These are phyloP conservation scores for Balaenoptera acutorostrata DNA, from an alignment of 2,113 vertebrate species.

Conservation along the genomic window DNA sequence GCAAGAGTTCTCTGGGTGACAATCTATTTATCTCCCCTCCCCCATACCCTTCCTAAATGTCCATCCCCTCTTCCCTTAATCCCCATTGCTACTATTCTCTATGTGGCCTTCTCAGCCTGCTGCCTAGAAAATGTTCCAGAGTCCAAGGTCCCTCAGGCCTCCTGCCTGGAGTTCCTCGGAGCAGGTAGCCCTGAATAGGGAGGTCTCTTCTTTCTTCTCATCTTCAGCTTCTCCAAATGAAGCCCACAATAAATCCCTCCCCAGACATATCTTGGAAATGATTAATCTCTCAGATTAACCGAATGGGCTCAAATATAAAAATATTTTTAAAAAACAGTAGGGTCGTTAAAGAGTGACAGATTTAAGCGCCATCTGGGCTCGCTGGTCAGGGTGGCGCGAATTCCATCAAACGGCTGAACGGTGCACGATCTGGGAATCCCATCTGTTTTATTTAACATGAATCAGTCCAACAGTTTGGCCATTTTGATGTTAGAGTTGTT, in stretches of 20 bases:
- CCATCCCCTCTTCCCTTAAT: not conserved
- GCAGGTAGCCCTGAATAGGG: not conserved
- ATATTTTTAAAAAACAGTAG: slow-evolving; percentile 82
- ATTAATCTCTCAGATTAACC: slow-evolving; percentile 83
- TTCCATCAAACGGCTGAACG: slow-evolving; percentile 88
- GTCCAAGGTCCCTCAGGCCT: not conserved
- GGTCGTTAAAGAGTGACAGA: slow-evolving; percentile 88
- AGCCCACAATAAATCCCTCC: slow-evolving; percentile 62
- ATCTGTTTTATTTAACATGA: slow-evolving; percentile 84
- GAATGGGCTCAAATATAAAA: slow-evolving; percentile 85
- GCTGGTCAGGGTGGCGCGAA: slow-evolving; percentile 84
- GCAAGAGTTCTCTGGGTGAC: not conserved
- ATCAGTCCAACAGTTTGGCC: slow-evolving; percentile 73
- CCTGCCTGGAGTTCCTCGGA: not conserved
- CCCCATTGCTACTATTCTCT: not conserved
- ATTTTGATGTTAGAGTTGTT: slow-evolving; percentile 71
- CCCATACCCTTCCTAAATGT: not conserved
- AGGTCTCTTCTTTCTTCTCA: not conserved
- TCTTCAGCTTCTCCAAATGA: not conserved
- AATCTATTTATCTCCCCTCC: not conserved
- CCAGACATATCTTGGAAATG: slow-evolving; percentile 82
- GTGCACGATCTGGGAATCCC: slow-evolving; percentile 86
- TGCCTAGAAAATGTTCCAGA: not conserved
- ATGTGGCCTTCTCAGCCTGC: not conserved
- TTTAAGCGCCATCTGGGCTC: slow-evolving; percentile 88